A percentile compares a stretch with the other conserved stretches of the same genome.
phyloP scores from a whole-genome alignment of 2,113 vertebrate genomes.

The Cavia aperea region DNA sequence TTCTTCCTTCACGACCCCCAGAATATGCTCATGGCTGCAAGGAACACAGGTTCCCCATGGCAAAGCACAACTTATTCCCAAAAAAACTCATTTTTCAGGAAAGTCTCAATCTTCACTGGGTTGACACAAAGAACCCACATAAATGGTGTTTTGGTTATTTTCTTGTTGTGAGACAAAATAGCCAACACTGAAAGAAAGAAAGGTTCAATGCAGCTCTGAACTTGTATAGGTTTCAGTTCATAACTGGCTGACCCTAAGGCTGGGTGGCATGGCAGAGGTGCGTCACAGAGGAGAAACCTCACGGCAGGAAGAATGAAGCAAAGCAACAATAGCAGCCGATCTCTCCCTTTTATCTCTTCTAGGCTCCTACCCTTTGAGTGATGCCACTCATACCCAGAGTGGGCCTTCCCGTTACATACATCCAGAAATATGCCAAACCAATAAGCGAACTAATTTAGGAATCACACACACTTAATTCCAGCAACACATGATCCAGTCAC shows the following conservation, averaged over 20 bases:
- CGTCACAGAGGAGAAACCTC: neutral
- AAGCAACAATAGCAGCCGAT: neutral
- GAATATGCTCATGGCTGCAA: neutral
- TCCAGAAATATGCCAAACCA: neutral
- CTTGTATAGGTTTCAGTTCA: neutral
- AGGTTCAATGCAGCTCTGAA: neutral
- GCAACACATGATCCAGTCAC: neutral
- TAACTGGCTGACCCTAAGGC: neutral
- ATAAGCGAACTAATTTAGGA: neutral
- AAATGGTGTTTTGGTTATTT: neutral
- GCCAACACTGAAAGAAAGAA: neutral
- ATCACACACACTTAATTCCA: neutral
- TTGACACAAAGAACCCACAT: neutral
- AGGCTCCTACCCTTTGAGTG: neutral
- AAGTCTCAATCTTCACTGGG: neutral
- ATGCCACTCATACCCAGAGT: neutral
- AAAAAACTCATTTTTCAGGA: neutral
- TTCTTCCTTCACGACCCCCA: neutral
- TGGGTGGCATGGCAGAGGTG: neutral
- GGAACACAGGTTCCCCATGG: neutral
- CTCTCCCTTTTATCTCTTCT: neutral
- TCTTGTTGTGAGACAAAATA: neutral
- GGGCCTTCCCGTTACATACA: neutral
- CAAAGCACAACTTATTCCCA: neutral
- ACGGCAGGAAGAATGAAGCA: neutral